These are phyloP conservation scores for Carduelis carduelis DNA, from an alignment of 2,797 vertebrate genomes.

Conservation along the genomic window DNA sequence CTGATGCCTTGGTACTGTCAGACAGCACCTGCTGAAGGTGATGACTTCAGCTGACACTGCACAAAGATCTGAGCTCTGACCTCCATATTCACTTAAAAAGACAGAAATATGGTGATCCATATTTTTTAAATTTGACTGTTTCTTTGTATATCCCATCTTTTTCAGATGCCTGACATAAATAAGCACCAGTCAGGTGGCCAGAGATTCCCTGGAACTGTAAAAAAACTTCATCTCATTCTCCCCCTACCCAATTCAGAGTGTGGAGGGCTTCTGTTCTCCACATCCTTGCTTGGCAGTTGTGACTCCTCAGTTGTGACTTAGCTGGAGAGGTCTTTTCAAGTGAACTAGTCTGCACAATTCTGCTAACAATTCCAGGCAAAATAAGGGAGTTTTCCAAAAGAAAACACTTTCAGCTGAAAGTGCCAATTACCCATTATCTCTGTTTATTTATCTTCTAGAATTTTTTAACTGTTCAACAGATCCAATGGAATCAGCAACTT, in stretches of 20 bases:
- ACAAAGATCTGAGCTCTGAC: background rate
- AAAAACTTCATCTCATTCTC: background rate
- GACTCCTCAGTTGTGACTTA: background rate
- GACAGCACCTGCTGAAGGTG: background rate
- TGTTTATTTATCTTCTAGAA: background rate
- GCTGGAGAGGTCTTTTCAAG: background rate
- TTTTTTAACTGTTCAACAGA: background rate
- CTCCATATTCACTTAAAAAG: background rate
- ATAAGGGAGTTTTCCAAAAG: background rate
- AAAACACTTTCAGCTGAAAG: background rate
- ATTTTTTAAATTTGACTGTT: background rate
- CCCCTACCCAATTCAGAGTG: background rate
- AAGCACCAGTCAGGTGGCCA: background rate
- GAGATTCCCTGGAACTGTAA: background rate
- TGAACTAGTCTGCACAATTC: background rate
- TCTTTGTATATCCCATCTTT: background rate
- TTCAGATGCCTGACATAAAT: background rate
- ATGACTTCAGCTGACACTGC: background rate
- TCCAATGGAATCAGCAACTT: background rate
- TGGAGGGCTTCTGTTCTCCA: background rate
- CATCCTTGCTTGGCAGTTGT: accelerated
- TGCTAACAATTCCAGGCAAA: background rate
- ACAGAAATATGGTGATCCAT: background rate
- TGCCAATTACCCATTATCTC: background rate
- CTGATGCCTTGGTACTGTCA: background rate